Conservation (phyloP, 2,888 invertebrate species). For the Oligia latruncula region DNA sequence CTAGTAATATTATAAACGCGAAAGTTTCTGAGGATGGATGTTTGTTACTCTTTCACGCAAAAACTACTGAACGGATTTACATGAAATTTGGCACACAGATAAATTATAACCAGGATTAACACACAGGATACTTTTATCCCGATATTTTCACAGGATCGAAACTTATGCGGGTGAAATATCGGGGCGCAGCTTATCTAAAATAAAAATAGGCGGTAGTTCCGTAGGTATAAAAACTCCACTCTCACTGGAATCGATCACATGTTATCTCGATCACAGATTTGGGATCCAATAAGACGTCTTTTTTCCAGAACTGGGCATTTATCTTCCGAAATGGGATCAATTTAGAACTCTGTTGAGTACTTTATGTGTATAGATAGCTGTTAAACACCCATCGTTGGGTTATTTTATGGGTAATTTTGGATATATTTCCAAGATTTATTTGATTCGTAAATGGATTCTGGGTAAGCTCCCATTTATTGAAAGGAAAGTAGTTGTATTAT, state of each 20-base stretch:
- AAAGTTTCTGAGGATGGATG: not conserved
- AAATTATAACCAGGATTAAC: not conserved
- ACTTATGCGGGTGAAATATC: not conserved
- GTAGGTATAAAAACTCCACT: conserved; percentile 25
- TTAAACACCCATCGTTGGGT: conserved; percentile 38
- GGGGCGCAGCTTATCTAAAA: not conserved
- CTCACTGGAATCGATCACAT: conserved; percentile 70
- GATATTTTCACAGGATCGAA: not conserved
- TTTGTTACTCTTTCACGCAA: not conserved
- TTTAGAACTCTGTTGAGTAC: conserved; percentile 63
- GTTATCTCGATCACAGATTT: conserved; percentile 76
- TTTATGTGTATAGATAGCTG: conserved; percentile 53
- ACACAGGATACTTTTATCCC: not conserved
- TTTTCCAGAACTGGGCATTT: conserved; percentile 74
- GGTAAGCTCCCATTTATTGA: conserved; percentile 34
- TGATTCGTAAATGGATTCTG: conserved; percentile 46
- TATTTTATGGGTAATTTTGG: conserved; percentile 57
- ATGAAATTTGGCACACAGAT: not conserved
- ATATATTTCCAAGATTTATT: conserved; percentile 50
- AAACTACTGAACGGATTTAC: not conserved
- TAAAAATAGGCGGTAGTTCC: not conserved
- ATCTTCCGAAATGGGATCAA: conserved; percentile 76
- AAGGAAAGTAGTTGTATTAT: conserved; percentile 28
- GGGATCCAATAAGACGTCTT: conserved; percentile 75
- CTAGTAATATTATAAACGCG: not conserved